Evolutionary conservation across 1,140 invertebrate species (phyloP).

Genomic region (honey bee (Apis mellifera)): DNA sequence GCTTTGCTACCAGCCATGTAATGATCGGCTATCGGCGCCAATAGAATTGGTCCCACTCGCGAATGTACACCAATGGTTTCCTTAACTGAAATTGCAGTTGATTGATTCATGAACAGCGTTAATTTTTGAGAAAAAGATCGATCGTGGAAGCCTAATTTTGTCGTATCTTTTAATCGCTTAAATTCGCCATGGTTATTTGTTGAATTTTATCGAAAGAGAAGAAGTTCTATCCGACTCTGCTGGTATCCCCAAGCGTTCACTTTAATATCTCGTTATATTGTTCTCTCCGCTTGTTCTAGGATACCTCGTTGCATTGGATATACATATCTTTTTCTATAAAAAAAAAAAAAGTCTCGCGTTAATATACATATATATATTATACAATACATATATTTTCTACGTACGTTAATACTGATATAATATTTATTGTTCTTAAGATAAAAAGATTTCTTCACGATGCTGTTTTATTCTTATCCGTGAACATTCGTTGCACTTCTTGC

Average conservation of each 20-base stretch:
- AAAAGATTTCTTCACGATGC: slow-evolving; percentile 29
- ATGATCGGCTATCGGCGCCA: slow-evolving; percentile 63
- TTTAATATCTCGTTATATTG: slow-evolving; percentile 19
- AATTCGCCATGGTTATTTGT: not conserved
- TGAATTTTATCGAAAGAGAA: not conserved
- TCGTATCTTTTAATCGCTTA: no score
- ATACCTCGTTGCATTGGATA: slow-evolving; percentile 26
- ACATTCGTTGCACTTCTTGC: slow-evolving; percentile 4
- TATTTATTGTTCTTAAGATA: slow-evolving; percentile 26
- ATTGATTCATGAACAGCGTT: not conserved
- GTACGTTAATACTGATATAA: slow-evolving; percentile 31
- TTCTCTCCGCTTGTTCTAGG: slow-evolving; percentile 36
- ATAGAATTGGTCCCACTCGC: slow-evolving; percentile 62
- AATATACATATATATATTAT: slow-evolving; percentile 33
- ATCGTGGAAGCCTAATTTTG: slow-evolving; percentile 38
- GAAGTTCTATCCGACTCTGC: slow-evolving; percentile 37
- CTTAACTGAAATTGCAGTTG: slow-evolving; percentile 66
- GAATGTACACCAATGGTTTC: slow-evolving; percentile 55
- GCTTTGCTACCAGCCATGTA: slow-evolving; percentile 62
- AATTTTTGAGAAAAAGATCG: not conserved
- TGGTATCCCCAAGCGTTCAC: slow-evolving; percentile 5
- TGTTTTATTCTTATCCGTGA: slow-evolving; percentile 31
- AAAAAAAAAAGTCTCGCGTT: slow-evolving; percentile 18
- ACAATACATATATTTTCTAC: slow-evolving; percentile 49
- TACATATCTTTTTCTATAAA: slow-evolving; percentile 48